phyloP scores from a whole-genome alignment of 2,888 invertebrate genomes.

The Drosophila atripex region DNA sequence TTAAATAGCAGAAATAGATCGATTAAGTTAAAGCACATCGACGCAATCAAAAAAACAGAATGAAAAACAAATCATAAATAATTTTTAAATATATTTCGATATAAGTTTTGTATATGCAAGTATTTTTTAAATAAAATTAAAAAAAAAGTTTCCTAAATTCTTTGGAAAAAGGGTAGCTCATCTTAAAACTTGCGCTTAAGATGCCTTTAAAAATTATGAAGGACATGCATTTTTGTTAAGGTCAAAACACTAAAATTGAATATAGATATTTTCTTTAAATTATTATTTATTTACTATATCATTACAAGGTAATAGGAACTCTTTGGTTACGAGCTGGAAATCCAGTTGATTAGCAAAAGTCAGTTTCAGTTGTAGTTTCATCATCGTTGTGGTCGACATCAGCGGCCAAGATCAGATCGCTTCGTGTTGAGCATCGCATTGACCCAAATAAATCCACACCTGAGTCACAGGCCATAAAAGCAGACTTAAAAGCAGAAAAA shows the following conservation, averaged over 20 bases:
- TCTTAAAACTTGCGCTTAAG: no score
- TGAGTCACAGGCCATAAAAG: constrained; percentile 58
- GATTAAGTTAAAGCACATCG: constrained; percentile 53
- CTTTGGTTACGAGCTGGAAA: constrained; percentile 49
- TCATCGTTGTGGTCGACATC: constrained; percentile 43
- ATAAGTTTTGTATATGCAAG: constrained; percentile 68
- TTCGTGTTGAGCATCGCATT: constrained; percentile 58
- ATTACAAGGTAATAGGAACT: constrained; percentile 57
- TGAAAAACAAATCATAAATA: constrained; percentile 40
- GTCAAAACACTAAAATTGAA: background rate
- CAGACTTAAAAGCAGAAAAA: constrained; percentile 13
- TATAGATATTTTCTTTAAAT: constrained; percentile 1
- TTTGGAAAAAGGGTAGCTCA: background rate
- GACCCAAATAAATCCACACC: constrained; percentile 65
- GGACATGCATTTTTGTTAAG: no score
- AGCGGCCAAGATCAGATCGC: constrained; percentile 41
- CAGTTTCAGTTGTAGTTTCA: constrained; percentile 29
- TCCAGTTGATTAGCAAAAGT: constrained; percentile 44
- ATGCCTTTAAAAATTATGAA: no score
- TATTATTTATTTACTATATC: constrained; percentile 31
- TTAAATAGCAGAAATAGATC: constrained; percentile 77
- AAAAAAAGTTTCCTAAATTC: constrained; percentile 15
- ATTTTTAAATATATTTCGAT: constrained; percentile 51
- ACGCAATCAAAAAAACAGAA: constrained; percentile 18
- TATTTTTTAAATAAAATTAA: constrained; percentile 66